Evolutionary conservation across 2,797 vertebrate species (phyloP), one percentile per base, ranked within the genome.

Genomic region (Hozukius guyotensis): DNA sequence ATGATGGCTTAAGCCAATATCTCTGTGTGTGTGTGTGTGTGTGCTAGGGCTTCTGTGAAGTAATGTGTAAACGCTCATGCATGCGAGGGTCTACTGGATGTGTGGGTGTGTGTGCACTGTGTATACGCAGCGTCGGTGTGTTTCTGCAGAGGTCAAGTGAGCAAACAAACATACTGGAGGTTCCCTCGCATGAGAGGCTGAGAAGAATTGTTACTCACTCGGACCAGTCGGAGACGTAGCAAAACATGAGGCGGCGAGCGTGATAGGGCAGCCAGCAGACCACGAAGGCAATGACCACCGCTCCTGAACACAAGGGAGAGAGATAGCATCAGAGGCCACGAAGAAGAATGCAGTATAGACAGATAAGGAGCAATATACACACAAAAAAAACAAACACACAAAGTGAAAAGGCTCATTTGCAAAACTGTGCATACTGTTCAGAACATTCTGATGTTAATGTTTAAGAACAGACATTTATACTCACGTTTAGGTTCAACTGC

Each of bases 231-330:
- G 97, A 95, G 53, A 97, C 55, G 1, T 99, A 99, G 95, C 98
- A 99, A 82, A 97, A 99, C 98, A 99, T 99, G 88, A 99, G 97
- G 1, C 98, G 96, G 6, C 98, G 96, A 1, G 95, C 90, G 8
- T 99, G 98, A 87, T 99, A 99, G 0, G 98, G 98, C 87, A 99
- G 95, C 97, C 97, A 99, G 94, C 98, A 99, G 82, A 99, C 96
- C 91, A 99, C 97, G 0, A 99, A 99, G 73, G 98, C 98, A 0
- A 99, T 95, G 81, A 99, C 97, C 91, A 99, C 98, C 0, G 95
- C 97, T 60, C 98, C 98, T 99, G 73, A 13, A 85, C 31, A 77
- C n/a, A 59, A 64, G 12, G 36, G 34, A 12, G 36, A 78, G 8
- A 55, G 52, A 57, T 0, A 34, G 10, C 2, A 10, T 76, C 24